These are phyloP conservation scores for Meloidogyne hapla DNA, from an alignment of 1,140 invertebrate species.

Conservation along the genomic window DNA sequence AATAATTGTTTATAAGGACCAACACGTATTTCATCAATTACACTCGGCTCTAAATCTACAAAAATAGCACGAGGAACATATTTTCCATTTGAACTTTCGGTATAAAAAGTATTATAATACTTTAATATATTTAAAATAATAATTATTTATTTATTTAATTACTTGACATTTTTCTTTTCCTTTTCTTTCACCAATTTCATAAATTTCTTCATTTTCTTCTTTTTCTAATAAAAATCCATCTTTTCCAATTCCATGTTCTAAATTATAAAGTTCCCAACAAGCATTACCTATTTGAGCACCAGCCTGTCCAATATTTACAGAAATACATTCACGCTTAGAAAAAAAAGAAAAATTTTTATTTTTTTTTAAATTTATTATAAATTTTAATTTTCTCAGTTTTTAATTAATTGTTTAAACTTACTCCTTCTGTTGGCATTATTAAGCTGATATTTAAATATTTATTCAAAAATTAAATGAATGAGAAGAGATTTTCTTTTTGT, in stretches of 20 bases:
- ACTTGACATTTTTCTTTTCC: conserved; percentile 22
- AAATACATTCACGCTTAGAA: conserved; percentile 74
- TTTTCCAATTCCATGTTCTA: conserved; percentile 71
- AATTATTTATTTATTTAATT: conserved; percentile 1
- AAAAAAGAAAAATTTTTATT: neutral
- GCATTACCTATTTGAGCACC: conserved; percentile 84
- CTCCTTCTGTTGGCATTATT: neutral
- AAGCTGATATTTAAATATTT: neutral
- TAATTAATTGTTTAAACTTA: too few relatives aligned
- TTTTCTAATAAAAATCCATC: conserved; percentile 54
- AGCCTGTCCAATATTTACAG: conserved; percentile 82
- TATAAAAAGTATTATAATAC: conserved; percentile 69
- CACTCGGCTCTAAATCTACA: conserved; percentile 74
- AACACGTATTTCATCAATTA: conserved; percentile 68
- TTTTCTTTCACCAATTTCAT: conserved; percentile 68
- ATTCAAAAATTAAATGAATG: neutral
- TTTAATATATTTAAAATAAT: conserved; percentile 28
- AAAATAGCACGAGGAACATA: conserved; percentile 43
- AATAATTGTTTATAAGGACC: conserved; percentile 56
- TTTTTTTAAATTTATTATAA: neutral
- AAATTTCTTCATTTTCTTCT: conserved; percentile 63
- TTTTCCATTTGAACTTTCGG: conserved; percentile 63
- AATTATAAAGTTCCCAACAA: conserved; percentile 79
- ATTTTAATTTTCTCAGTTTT: too few relatives aligned
- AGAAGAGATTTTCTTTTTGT: neutral